phyloP scores from a whole-genome alignment of 1,140 invertebrate species.

The Pogonomyrmex barbatus region DNA sequence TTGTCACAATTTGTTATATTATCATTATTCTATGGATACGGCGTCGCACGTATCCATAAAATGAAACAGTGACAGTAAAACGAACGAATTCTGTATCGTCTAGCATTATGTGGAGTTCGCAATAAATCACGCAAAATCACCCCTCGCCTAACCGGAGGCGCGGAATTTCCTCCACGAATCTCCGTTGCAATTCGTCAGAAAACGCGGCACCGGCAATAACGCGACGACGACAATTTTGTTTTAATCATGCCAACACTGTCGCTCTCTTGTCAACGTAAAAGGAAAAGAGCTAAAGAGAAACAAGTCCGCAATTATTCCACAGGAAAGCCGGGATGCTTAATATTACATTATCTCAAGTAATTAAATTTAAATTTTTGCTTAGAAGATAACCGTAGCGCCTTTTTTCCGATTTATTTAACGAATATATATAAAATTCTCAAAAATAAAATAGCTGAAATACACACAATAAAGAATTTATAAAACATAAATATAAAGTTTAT shows the following conservation, averaged over 20 bases:
- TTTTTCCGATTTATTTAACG: background rate
- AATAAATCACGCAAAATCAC: slow-evolving; percentile 48
- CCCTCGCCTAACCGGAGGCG: slow-evolving; percentile 42
- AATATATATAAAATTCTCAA: background rate
- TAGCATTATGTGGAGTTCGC: slow-evolving; percentile 42
- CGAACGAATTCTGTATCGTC: slow-evolving; percentile 51
- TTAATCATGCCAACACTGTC: slow-evolving; percentile 69
- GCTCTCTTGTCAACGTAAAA: slow-evolving; percentile 23
- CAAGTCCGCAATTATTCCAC: slow-evolving; percentile 17
- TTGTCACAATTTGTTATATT: too few species aligned
- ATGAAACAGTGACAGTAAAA: slow-evolving; percentile 48
- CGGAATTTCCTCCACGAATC: slow-evolving; percentile 52
- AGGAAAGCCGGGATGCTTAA: background rate
- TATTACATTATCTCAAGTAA: slow-evolving; percentile 46
- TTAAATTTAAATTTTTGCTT: slow-evolving; percentile 32
- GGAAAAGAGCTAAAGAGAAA: slow-evolving; percentile 33
- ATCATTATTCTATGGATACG: slow-evolving; percentile 38
- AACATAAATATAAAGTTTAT: background rate
- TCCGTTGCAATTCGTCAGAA: slow-evolving; percentile 59
- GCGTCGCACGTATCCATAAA: background rate
- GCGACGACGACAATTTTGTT: slow-evolving; percentile 67
- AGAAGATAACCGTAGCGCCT: background rate
- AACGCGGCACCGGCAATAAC: slow-evolving; percentile 25
- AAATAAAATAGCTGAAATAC: background rate
- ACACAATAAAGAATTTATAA: slow-evolving; percentile 2